phyloP scores from a whole-genome alignment of 2,797 vertebrate genomes.

The Pteronotus mesoamericanus region DNA sequence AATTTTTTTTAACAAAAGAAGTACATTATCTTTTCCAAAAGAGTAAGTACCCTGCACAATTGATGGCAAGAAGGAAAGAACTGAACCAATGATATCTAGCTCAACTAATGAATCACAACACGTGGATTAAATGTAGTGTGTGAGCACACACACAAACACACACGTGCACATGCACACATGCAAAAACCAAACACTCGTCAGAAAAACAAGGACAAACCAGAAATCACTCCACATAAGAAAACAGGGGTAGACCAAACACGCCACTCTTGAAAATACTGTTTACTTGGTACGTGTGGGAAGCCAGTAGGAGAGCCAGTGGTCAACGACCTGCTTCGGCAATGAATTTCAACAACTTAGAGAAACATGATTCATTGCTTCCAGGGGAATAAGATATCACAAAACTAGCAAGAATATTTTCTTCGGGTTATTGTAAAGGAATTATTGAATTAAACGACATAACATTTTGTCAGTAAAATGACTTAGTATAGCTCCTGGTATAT shows the following conservation, averaged over 20 bases:
- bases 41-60: background rate
- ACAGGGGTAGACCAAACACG: background rate
- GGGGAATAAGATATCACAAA: background rate
- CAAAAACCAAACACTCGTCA: background rate
- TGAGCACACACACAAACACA: no score
- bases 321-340: constrained; percentile 13
- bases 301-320: background rate
- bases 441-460: background rate
- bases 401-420: background rate
- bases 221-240: background rate
- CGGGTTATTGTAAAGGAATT: background rate
- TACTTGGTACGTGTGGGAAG: constrained; percentile 1
- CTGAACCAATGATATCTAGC: background rate
- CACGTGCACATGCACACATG: background rate
- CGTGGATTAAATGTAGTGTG: background rate
- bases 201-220: background rate
- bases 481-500: background rate
- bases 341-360: background rate
- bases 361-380: background rate
- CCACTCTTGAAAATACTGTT: background rate
- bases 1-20: constrained; percentile 45
- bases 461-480: background rate
- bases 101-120: background rate
- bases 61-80: background rate
- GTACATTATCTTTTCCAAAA: constrained; percentile 23